Evolutionary conservation across 2,888 invertebrate species (phyloP), one percentile per base, ranked within the genome.

Genomic region (Eupithecia abbreviata): DNA sequence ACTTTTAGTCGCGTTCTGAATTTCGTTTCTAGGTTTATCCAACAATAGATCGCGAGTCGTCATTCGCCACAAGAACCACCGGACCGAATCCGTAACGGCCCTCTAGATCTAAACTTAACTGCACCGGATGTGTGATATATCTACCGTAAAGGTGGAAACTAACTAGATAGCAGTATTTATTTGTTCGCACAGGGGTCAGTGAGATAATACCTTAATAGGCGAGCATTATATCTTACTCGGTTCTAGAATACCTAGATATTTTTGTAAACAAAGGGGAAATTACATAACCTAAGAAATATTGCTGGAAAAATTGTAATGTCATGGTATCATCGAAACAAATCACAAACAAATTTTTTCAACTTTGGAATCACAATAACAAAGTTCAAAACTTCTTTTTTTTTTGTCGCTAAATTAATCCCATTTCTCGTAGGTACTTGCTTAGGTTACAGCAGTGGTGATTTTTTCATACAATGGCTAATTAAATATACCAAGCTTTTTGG

Each of bases 41-140:
- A 49, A 70, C 51, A 51, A 70, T 51, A 70, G 45, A 47, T 45
- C 45, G 68, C 66, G 42, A 45, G 45, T 18, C 45, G 68, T 68
- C 70, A 30, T 42, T 70, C 51, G 49, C 70, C 70, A 30, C 70
- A 49, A 49, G 49, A 70, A n/a, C 6, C 62, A 68, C 68, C 66
- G 49, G 13, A 58, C 68, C 55, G 68, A 68, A 68, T 10, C 66
- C 75, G 77, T 76, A 75, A 10, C 74, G 65, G 43, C 18, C 69
- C 71, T 76, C n/a, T 47, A 51, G 45, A 68, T 68, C 43, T 68
- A 68, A 45, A 68, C 68, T 45, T 68, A 43, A 68, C 43, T 68
- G 68, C 42, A 68, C 45, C 45, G 68, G 68, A 68, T 43, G 18
- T 68, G 68, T 66, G 45, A 13, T 42, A 58, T 18, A 58, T 58